Conservation (phyloP, 2,888 invertebrate species). For the Drosophila ezoana region DNA sequence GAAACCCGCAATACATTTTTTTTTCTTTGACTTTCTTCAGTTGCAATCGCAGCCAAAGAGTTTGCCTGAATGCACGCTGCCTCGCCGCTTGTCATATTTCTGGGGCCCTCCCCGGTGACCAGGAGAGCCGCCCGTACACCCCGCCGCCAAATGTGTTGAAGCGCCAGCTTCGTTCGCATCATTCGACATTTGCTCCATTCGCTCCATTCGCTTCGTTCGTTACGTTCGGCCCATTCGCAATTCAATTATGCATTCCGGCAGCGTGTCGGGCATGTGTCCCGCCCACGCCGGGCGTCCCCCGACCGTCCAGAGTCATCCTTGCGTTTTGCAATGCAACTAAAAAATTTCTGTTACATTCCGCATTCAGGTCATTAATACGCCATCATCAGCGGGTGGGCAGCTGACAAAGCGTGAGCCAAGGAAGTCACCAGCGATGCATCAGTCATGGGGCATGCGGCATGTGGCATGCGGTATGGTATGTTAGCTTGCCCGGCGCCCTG, state of each 20-base stretch:
- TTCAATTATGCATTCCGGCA: slow-evolving; percentile 75
- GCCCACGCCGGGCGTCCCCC: neutral
- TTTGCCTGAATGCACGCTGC: slow-evolving; percentile 2
- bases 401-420: slow-evolving; percentile 12
- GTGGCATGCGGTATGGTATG: slow-evolving; percentile 42
- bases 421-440: neutral
- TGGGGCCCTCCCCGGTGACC: neutral
- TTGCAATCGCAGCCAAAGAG: slow-evolving; percentile 9
- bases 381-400: slow-evolving; percentile 58
- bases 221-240: slow-evolving; percentile 53
- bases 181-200: slow-evolving; percentile 33
- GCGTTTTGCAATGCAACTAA: slow-evolving; percentile 39
- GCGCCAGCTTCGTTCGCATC: slow-evolving; percentile 31
- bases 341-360: slow-evolving; percentile 70
- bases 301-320: neutral
- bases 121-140: neutral
- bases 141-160: slow-evolving; percentile 6
- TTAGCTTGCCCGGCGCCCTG: slow-evolving; percentile 30
- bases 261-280: slow-evolving; percentile 52
- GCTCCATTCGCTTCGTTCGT: slow-evolving; percentile 29
- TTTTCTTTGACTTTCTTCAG: slow-evolving; percentile 11
- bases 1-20: slow-evolving; percentile 2
- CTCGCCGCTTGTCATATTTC: slow-evolving; percentile 26
- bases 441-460: slow-evolving; percentile 20
- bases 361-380: slow-evolving; percentile 80